Percentiles rank a stretch among this genome's conserved stretches.
phyloP scores from a whole-genome alignment of 2,888 invertebrate genomes.

The Lucinisca nassula region DNA sequence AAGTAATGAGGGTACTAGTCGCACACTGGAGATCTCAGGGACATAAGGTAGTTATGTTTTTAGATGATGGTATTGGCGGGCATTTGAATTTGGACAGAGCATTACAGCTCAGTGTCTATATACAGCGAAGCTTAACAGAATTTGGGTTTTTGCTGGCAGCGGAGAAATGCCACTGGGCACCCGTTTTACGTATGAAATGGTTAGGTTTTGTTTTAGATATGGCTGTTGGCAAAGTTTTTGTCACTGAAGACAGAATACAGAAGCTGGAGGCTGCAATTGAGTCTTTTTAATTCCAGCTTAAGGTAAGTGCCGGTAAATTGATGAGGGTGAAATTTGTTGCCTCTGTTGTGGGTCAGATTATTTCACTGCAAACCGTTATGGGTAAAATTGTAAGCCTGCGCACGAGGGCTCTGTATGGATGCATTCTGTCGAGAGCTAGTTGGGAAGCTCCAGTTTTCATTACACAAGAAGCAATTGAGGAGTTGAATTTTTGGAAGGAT shows the following conservation, averaged over 20 bases:
- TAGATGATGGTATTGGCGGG: background rate
- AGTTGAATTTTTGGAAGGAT: conserved; percentile 32
- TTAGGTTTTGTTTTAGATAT: background rate
- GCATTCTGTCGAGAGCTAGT: conserved; percentile 34
- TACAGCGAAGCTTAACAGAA: background rate
- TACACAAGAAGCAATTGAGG: conserved; percentile 22
- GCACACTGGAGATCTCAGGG: background rate
- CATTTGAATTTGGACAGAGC: background rate
- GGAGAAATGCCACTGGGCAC: background rate
- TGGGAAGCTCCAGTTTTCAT: conserved; percentile 44
- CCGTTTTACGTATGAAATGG: background rate
- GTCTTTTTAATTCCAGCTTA: no score
- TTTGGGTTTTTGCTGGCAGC: background rate
- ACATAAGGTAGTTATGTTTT: background rate
- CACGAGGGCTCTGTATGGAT: conserved; percentile 27
- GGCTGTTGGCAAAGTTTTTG: no score
- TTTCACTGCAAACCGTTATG: conserved; percentile 37
- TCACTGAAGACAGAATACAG: background rate
- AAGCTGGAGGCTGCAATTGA: no score
- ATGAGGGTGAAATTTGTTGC: background rate
- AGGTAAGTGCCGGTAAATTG: background rate
- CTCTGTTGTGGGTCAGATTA: conserved; percentile 8
- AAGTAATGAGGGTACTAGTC: background rate
- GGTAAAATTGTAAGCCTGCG: conserved; percentile 31
- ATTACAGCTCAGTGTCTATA: background rate